Evolutionary conservation across 2,888 invertebrate genomes (phyloP), one percentile per base, ranked within the genome.

Genomic region (Hypercompe scribonia): DNA sequence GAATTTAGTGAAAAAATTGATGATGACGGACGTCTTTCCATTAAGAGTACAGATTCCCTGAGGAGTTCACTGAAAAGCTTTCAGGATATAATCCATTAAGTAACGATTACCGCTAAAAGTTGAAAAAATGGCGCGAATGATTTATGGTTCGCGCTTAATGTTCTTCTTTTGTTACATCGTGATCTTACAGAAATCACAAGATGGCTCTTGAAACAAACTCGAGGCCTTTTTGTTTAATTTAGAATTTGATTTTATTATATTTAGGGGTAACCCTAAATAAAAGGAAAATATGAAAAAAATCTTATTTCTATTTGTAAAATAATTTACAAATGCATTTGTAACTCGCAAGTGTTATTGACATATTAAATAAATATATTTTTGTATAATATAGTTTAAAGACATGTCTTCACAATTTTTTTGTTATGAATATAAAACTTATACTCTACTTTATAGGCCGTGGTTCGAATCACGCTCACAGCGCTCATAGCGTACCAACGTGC

Each of bases 61-160:
- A 75, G 74, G 75, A 80, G 74, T 65, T 72, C 73, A 71, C 72
- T 72, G 67, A 74, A n/a, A 36, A 75, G 68, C 50, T 68, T 46
- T 67, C 65, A 68, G 65, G 75, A 80, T 72, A 71, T 76, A 73
- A 75, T 78, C 76, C 76, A 78, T 80, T 76, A 80, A n/a, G 65
- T 36, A 33, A 28, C 68, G 63, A 65, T 76, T 75, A 65, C 58
- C 73, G 75, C 83, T 72, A 46, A 50, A 72, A 71, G 67, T 70
- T 75, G 70, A 70, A 74, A 76, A 77, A 82, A 82, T 69, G 72
- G 65, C 76, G 69, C 66, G 28, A 66, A 68, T 81, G 84, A 84
- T 83, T 83, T 81, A 83, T 83, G 82, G 79, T 81, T 73, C 76
- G 71, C 67, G 67, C 50, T 72, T 78, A 77, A 72, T 75, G 73